phyloP scores from a whole-genome alignment of 30 jellyfish, hydroid and myxozoan species.

The Mastigias papua region DNA sequence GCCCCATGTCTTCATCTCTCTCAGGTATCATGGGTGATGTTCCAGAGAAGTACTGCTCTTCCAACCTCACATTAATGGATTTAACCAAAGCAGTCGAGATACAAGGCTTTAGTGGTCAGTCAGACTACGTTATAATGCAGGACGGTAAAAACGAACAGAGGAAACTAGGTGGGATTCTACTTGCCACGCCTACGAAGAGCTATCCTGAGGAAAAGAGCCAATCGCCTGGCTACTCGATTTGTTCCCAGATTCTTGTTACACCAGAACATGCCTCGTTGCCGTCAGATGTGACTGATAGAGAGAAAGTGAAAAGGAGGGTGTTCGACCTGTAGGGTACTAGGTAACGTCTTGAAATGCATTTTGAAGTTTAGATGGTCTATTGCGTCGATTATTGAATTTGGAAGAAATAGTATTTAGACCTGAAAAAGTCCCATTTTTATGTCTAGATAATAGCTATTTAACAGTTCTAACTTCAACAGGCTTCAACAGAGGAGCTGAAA shows the following conservation, averaged over 20 bases:
- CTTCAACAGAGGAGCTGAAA: no score
- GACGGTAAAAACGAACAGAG: constrained; percentile 14
- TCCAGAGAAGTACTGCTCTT: constrained; percentile 34
- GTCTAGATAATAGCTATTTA: no score
- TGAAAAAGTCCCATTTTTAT: no score
- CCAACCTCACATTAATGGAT: constrained; percentile 30
- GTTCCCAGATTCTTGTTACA: constrained; percentile 60
- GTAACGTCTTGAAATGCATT: background rate
- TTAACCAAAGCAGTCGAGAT: constrained; percentile 21
- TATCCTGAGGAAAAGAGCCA: constrained; percentile 21
- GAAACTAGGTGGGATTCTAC: constrained; percentile 5
- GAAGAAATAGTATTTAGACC: no score
- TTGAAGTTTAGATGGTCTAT: background rate
- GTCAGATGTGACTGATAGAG: background rate
- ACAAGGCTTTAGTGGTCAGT: constrained; percentile 30
- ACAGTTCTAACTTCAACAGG: no score
- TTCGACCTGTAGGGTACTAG: constrained; percentile 15
- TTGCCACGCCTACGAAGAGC: constrained; percentile 66
- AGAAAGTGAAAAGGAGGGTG: constrained; percentile 34
- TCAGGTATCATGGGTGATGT: background rate
- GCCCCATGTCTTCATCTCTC: background rate
- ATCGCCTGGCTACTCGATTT: constrained; percentile 2
- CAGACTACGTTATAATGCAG: constrained; percentile 24
- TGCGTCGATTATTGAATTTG: no score
- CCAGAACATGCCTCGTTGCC: constrained; percentile 46